Base-by-base conservation (phyloP, 2,888 invertebrate species). In the Spodoptera littoralis region DNA sequence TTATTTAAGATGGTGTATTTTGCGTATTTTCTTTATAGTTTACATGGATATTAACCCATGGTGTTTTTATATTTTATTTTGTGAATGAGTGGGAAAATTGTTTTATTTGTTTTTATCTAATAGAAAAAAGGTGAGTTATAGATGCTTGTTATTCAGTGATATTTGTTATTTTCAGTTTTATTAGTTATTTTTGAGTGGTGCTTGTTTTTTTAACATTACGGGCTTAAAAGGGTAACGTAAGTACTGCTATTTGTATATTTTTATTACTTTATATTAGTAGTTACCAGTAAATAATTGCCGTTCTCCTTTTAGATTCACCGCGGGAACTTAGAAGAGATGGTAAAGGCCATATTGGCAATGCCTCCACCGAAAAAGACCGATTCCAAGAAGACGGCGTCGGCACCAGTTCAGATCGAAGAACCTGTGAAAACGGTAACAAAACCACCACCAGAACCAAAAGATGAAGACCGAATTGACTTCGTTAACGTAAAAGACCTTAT, bases 401-500 rank as follows among this genome's bases (percentile, higher is more conserved):
- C 88, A 0, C 84, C 88, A 11, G 60, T 70, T 11, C 83, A 84
- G 49, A 76, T 78, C 2, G 92, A 91, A 44, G 91, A 93, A 72
- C 79, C 87, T 2, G 54, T 44, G 0, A 90, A 90, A 70, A 71
- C 82, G 0, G 62, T 72, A 1, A 49, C 80, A 0, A 91, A 88
- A 67, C 79, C 84, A 0, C 79, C 76, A 3, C 63, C 75, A n/a
- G 92, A 92, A 62, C 77, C 84, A 0, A 92, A 89, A 87, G 92
- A 95, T 65, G 94, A 95, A 70, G 92, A 95, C 59, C 90, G 94
- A 66, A 93, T 95, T 44, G 95, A 95, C 65, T 95, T 94, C 59
- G 92, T 95, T n/a, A 95, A 95, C 63, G 96, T 96, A 18, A 95
- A 95, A 85, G 96, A 96, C 80, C 86, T 96, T 12, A 95, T 96